Conservation (phyloP, 2,888 invertebrate species). For the Boloria euphrosyne region DNA sequence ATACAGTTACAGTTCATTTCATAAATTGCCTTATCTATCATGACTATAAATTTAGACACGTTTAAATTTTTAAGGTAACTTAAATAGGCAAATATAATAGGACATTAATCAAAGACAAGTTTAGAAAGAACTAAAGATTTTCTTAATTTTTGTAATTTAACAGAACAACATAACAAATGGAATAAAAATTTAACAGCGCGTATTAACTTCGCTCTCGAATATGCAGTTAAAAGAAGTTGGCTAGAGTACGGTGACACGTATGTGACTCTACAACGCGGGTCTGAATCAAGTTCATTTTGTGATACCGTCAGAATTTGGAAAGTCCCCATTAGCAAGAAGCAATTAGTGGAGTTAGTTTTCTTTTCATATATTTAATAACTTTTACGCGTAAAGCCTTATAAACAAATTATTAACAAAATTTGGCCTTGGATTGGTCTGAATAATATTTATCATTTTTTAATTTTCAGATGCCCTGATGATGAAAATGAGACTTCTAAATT, state of each 20-base stretch:
- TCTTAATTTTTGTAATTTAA: neutral
- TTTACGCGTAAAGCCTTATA: neutral
- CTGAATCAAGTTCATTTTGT: slow-evolving; percentile 58
- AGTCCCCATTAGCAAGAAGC: slow-evolving; percentile 50
- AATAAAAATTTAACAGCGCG: slow-evolving; percentile 49
- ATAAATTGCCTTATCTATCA: too few relatives aligned
- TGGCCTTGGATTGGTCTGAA: neutral
- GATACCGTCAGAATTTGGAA: slow-evolving; percentile 54
- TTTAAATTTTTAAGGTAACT: too few relatives aligned
- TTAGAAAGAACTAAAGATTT: too few relatives aligned
- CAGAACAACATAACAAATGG: slow-evolving; percentile 45
- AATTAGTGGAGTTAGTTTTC: slow-evolving; percentile 54
- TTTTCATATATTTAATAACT: neutral
- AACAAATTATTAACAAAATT: neutral
- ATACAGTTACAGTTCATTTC: too few relatives aligned
- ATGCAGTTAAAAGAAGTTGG: slow-evolving; percentile 55
- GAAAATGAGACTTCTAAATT: slow-evolving; percentile 3
- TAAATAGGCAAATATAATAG: too few relatives aligned
- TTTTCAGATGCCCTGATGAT: slow-evolving; percentile 30
- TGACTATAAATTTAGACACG: too few relatives aligned
- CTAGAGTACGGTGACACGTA: slow-evolving; percentile 57
- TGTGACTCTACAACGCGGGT: slow-evolving; percentile 54
- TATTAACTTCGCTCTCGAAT: slow-evolving; percentile 55
- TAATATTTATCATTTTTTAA: neutral
- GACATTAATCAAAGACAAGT: too few relatives aligned